phyloP scores from a whole-genome alignment of 2,797 vertebrate genomes.

The Hypotaenidia okinawae region DNA sequence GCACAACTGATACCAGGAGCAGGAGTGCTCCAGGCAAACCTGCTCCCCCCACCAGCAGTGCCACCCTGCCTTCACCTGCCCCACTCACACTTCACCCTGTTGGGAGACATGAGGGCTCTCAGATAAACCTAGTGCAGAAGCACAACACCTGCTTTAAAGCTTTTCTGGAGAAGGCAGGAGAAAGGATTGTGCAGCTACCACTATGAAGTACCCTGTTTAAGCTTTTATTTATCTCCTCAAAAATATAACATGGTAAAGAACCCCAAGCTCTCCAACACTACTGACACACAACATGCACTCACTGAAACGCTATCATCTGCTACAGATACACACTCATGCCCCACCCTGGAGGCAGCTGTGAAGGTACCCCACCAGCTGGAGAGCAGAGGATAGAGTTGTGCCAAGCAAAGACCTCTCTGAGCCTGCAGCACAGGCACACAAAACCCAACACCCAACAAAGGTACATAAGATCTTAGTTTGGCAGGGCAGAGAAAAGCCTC shows the following conservation, averaged over 20 bases:
- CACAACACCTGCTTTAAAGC: neutral
- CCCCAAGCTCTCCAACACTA: neutral
- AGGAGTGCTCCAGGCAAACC: neutral
- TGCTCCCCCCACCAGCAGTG: accelerated
- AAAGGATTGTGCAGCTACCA: neutral
- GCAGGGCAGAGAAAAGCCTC: neutral
- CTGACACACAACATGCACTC: neutral
- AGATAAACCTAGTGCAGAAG: neutral
- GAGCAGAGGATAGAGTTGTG: neutral
- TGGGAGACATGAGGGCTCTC: neutral
- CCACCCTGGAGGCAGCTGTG: slow-evolving; percentile 37
- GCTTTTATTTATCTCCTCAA: neutral
- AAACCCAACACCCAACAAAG: neutral
- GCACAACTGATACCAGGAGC: neutral
- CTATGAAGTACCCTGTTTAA: neutral
- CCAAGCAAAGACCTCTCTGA: neutral
- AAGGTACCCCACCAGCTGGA: neutral
- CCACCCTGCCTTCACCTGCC: neutral
- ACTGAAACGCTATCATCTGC: neutral
- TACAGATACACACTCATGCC: neutral
- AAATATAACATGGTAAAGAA: neutral
- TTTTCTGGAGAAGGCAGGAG: neutral
- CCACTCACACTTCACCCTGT: neutral
- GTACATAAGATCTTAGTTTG: neutral
- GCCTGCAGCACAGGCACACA: neutral